phyloP scores from a whole-genome alignment of 2,113 vertebrate species.

The Acanthisitta chloris region DNA sequence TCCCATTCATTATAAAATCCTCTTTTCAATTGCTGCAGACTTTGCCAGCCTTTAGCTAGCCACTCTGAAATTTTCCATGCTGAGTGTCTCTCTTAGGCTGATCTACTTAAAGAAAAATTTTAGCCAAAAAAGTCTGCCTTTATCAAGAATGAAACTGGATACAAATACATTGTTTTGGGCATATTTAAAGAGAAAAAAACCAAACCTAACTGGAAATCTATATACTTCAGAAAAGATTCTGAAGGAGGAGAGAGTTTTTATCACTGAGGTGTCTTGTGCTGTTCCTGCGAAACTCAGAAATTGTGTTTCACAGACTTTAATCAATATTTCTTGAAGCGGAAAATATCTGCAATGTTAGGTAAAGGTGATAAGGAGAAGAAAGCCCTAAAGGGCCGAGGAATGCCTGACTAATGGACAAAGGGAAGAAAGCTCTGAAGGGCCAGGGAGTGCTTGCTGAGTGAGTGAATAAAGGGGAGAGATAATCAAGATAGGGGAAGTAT shows the following conservation, averaged over 20 bases:
- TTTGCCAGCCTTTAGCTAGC: background rate
- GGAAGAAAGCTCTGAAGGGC: no score
- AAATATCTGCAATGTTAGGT: background rate
- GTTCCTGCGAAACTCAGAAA: background rate
- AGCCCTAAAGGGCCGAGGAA: no score
- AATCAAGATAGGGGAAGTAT: no score
- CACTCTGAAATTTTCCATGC: slow-evolving; percentile 51
- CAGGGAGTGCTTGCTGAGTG: no score
- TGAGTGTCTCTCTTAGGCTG: background rate
- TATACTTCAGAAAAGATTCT: background rate
- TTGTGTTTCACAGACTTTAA: background rate
- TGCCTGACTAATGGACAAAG: no score
- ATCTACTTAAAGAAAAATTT: background rate
- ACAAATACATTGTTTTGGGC: background rate
- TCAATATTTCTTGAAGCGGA: background rate
- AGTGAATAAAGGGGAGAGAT: no score
- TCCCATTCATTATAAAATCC: slow-evolving; percentile 32
- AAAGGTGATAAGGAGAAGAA: no score
- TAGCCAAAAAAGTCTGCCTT: background rate
- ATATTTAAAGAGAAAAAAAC: background rate
- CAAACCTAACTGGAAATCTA: background rate
- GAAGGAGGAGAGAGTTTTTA: background rate
- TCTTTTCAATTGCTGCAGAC: slow-evolving; percentile 9
- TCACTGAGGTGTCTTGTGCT: background rate
- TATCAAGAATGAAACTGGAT: background rate